Conservation (phyloP, 1,140 invertebrate species). For the Physella acuta region DNA sequence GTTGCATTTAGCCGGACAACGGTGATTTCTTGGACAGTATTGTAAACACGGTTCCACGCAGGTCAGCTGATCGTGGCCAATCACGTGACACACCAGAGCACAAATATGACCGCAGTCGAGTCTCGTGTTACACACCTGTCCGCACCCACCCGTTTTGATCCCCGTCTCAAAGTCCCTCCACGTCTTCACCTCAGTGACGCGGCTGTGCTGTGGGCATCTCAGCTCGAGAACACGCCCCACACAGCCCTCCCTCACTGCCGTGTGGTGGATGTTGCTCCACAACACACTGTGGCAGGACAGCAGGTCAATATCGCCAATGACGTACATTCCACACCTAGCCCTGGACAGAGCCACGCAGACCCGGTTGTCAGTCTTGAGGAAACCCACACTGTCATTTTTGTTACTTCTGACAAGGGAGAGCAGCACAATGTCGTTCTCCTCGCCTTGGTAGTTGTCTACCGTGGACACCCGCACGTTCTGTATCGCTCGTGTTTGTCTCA, state of each 20-base stretch:
- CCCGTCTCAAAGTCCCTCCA: not conserved
- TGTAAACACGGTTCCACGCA: not conserved
- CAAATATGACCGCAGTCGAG: not conserved
- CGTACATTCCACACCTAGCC: not conserved
- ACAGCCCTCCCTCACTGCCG: not conserved
- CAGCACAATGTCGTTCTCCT: conserved; percentile 82
- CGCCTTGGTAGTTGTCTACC: conserved; percentile 76
- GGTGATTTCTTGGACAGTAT: not conserved
- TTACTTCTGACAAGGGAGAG: conserved; percentile 78
- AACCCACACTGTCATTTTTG: conserved; percentile 70
- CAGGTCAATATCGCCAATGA: not conserved
- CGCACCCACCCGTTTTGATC: conserved; percentile 3
- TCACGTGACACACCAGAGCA: not conserved
- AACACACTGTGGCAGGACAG: not conserved
- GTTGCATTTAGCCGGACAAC: not conserved
- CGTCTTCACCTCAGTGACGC: not conserved
- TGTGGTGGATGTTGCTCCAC: not conserved
- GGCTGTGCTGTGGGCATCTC: not conserved
- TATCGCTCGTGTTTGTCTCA: conserved; percentile 38
- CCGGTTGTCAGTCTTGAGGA: conserved; percentile 62
- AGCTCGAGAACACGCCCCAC: not conserved
- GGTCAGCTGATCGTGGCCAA: not conserved
- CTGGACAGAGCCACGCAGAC: not conserved
- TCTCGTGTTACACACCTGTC: not conserved
- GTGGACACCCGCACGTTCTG: conserved; percentile 63